These are phyloP conservation scores for Tachina fera DNA, from an alignment of 2,888 invertebrate species.

Conservation along the genomic window DNA sequence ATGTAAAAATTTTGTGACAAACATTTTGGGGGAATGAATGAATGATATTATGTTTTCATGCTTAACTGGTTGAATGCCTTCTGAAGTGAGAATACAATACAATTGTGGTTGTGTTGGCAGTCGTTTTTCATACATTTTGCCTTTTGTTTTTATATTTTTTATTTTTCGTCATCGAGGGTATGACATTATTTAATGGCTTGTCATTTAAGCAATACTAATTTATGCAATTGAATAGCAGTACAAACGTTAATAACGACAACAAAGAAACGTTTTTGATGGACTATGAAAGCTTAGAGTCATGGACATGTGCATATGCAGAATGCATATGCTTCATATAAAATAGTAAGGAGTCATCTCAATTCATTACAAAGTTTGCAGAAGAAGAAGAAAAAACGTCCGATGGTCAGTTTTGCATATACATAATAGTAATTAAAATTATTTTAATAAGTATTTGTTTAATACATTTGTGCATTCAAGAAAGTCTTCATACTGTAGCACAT, in stretches of 20 bases:
- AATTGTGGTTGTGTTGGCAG: constrained; percentile 35
- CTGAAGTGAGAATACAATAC: constrained; percentile 34
- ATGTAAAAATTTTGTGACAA: constrained; percentile 43
- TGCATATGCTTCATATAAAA: not conserved
- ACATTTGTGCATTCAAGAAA: not conserved
- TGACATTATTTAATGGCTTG: constrained; percentile 62
- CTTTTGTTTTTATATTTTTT: too few species aligned
- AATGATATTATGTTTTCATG: constrained; percentile 33
- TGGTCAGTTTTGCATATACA: not conserved
- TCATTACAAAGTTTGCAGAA: not conserved
- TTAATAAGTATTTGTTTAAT: not conserved
- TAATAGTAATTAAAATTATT: not conserved
- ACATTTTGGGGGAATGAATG: constrained; percentile 10
- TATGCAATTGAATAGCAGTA: constrained; percentile 65
- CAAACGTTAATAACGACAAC: not conserved
- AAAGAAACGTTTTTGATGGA: constrained; percentile 51
- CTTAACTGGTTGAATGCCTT: constrained; percentile 50
- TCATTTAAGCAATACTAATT: constrained; percentile 68
- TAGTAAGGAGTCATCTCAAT: not conserved
- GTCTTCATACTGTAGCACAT: too few species aligned
- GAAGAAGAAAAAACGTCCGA: not conserved
- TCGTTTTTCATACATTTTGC: not conserved
- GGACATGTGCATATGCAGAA: not conserved
- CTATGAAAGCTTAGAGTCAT: constrained; percentile 51
- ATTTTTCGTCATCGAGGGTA: constrained; percentile 1